Conservation (phyloP, 2,888 invertebrate species). For the Mayetiola destructor region DNA sequence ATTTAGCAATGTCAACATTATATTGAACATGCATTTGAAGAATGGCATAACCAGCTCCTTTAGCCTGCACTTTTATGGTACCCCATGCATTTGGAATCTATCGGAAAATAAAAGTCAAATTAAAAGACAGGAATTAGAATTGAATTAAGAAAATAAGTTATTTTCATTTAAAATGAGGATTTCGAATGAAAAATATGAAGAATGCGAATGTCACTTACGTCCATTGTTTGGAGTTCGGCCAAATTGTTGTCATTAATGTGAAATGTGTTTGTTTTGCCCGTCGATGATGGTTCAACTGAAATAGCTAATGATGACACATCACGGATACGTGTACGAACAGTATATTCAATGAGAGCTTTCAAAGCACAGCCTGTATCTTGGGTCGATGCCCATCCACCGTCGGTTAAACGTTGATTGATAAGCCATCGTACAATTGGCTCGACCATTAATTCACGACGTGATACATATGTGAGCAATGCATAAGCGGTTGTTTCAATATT, state of each 20-base stretch:
- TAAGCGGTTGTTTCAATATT: slow-evolving; percentile 90
- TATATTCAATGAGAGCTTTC: slow-evolving; percentile 80
- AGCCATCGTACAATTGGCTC: slow-evolving; percentile 84
- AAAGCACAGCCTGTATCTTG: slow-evolving; percentile 81
- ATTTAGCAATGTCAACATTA: slow-evolving; percentile 71
- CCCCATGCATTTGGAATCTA: slow-evolving; percentile 89
- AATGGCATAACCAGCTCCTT: slow-evolving; percentile 87
- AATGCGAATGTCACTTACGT: slow-evolving; percentile 37
- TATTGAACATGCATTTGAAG: slow-evolving; percentile 87
- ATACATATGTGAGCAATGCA: slow-evolving; percentile 76
- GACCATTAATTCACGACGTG: slow-evolving; percentile 63
- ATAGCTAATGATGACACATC: slow-evolving; percentile 69
- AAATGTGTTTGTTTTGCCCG: slow-evolving; percentile 49
- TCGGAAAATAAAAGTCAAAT: slow-evolving; percentile 18
- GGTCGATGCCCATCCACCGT: slow-evolving; percentile 80
- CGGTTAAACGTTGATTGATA: slow-evolving; percentile 70
- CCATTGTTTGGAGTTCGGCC: slow-evolving; percentile 61
- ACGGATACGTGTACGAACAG: slow-evolving; percentile 66
- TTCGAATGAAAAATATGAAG: too few relatives aligned
- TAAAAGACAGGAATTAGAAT: slow-evolving; percentile 16
- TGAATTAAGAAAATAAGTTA: background rate
- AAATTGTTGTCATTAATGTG: slow-evolving; percentile 62
- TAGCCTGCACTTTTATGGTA: slow-evolving; percentile 80
- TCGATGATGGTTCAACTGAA: slow-evolving; percentile 71
- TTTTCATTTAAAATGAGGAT: background rate